Conservation (phyloP, 2,888 invertebrate species). For the Pseudolycoriella hygida region DNA sequence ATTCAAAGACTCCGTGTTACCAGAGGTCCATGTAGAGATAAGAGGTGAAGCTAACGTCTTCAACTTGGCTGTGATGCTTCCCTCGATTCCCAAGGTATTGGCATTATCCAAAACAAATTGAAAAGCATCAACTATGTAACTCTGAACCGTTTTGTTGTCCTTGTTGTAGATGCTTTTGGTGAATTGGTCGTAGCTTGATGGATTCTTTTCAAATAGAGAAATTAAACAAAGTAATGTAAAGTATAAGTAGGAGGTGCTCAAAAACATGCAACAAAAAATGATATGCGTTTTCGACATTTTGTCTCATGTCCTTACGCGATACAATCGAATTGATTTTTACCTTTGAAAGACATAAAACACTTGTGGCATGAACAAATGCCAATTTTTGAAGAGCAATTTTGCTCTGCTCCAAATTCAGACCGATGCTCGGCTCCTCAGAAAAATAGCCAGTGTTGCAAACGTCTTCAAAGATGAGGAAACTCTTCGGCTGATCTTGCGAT, state of each 20-base stretch:
- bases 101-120: conserved; percentile 8
- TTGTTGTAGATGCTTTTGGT: conserved; percentile 9
- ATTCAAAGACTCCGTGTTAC: conserved; percentile 7
- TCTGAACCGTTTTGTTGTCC: conserved; percentile 6
- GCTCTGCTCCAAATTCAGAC: conserved; percentile 8
- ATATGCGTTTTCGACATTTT: too few relatives aligned
- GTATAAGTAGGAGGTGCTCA: too few relatives aligned
- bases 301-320: too few relatives aligned
- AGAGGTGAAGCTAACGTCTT: conserved; percentile 6
- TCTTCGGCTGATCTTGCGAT: conserved; percentile 5
- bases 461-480: conserved; percentile 9
- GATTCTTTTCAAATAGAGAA: background rate
- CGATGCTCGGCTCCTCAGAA: conserved; percentile 6
- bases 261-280: too few relatives aligned
- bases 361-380: conserved; percentile 9
- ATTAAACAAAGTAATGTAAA: too few relatives aligned
- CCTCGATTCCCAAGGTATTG: conserved; percentile 7
- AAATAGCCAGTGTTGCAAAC: conserved; percentile 8
- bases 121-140: conserved; percentile 8
- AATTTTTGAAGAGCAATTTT: conserved; percentile 9
- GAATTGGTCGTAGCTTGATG: conserved; percentile 2
- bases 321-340: conserved; percentile 1
- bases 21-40: conserved; percentile 8
- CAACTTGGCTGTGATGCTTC: conserved; percentile 6
- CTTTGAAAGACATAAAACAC: conserved; percentile 7